Base-by-base conservation (phyloP, 2,888 invertebrate genomes). In the Melanostoma mellinum region DNA sequence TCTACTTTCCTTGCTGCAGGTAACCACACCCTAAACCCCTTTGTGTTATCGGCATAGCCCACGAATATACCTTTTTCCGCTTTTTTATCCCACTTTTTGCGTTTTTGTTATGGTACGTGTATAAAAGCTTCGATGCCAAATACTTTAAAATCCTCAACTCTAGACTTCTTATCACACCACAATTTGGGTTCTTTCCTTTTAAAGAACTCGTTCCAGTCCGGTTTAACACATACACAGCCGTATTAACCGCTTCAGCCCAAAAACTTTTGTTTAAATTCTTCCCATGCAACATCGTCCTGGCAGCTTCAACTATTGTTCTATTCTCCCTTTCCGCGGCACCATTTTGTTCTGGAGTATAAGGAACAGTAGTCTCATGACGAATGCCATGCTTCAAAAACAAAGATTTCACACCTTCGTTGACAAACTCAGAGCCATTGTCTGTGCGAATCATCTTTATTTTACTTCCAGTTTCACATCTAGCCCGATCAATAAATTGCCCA, bases 181-280 rank as follows among this genome's bases (percentile, higher is more conserved):
- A 86, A 55, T 33, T 88, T 30, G 88, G 87, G 40, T 86, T 84
- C 75, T 86, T 87, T 2, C 77, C 52, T 10, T 68, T 65, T 4
- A 85, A 67, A 5, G 80, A 44, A 53, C 86, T 87, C 10, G 86
- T 86, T 50, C 86, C 87, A 0, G 78, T 89, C 36, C 89, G 81
- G 60, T 90, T 89, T 3, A 90, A 71, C 6, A 89, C 67, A 65
- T 89, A 89, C 0, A 87, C 87, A 4, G 89, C 88, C 73, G 87
- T 88, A n/a, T 87, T 87, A 0, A 89, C 87, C 2, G 90, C 90
- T 85, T 90, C 90, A n/a, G 89, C 89, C 90, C 89, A 90, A 9
- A 89, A 82, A 4, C 80, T 78, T 40, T 85, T 71, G 6, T 75
- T 40, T 9, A 88, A 46, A 0, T 86, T 86, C 72, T 69, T 76